These are phyloP conservation scores for Sisyra terminalis DNA, from an alignment of 2,888 invertebrate species.

Conservation along the genomic window DNA sequence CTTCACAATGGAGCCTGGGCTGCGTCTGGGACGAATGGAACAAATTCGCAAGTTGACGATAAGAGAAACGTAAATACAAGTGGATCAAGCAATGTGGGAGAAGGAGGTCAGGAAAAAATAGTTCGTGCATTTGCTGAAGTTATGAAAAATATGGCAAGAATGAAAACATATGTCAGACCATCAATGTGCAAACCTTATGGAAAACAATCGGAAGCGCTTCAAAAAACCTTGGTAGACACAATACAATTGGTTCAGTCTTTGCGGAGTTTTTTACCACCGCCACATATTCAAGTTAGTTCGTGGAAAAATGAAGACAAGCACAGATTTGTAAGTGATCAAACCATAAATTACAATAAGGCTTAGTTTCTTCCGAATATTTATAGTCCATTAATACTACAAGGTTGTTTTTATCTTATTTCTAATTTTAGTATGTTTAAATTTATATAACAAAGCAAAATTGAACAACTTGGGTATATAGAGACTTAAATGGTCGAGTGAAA, in stretches of 20 bases:
- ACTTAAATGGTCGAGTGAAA: no score
- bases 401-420: no score
- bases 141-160: constrained; percentile 75
- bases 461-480: no score
- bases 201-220: constrained; percentile 75
- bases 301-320: constrained; percentile 77
- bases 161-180: constrained; percentile 76
- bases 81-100: constrained; percentile 20
- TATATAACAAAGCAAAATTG: no score
- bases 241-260: constrained; percentile 74
- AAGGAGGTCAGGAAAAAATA: constrained; percentile 66
- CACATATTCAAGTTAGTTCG: constrained; percentile 75
- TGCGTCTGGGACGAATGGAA: constrained; percentile 14
- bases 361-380: no score
- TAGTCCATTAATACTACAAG: no score
- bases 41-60: constrained; percentile 1
- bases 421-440: no score
- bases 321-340: constrained; percentile 19
- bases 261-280: constrained; percentile 69
- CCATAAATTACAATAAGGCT: no score
- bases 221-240: constrained; percentile 75
- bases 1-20: constrained; percentile 52
- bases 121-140: constrained; percentile 72
- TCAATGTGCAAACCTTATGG: constrained; percentile 86
- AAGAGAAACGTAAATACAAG: constrained; percentile 3